These are phyloP conservation scores for Neoascia interrupta DNA, from an alignment of 2,888 invertebrate genomes.

Conservation along the genomic window DNA sequence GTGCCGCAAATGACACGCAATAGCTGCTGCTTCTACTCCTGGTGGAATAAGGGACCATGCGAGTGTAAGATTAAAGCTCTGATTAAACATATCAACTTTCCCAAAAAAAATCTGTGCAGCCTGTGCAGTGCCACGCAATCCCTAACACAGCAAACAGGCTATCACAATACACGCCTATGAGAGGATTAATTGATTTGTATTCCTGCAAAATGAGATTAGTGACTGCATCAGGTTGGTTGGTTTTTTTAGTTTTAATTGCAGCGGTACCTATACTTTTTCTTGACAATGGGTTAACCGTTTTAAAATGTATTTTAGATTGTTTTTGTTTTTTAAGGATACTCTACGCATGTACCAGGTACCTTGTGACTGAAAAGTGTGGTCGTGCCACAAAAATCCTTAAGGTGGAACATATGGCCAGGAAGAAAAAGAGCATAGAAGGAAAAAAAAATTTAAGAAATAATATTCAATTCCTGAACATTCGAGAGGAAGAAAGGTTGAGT, in stretches of 20 bases:
- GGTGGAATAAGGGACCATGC: conserved; percentile 3
- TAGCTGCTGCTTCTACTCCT: conserved; percentile 32
- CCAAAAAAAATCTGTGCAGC: conserved; percentile 20
- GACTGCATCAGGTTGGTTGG: conserved; percentile 34
- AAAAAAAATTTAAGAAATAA: conserved; percentile 44
- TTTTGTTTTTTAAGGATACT: not conserved
- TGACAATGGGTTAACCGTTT: conserved; percentile 59
- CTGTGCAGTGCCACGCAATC: not conserved
- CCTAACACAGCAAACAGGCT: conserved; percentile 10
- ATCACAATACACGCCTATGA: conserved; percentile 31
- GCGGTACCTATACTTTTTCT: conserved; percentile 4
- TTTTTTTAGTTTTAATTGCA: conserved; percentile 61
- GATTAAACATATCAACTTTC: conserved; percentile 46
- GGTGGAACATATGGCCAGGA: conserved; percentile 64
- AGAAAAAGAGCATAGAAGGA: conserved; percentile 28
- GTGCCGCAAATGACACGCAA: conserved; percentile 24
- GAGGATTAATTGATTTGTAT: conserved; percentile 54
- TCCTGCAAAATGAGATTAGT: conserved; percentile 40
- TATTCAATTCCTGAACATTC: conserved; percentile 66
- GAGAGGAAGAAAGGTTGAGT: conserved; percentile 59
- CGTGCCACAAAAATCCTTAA: conserved; percentile 64
- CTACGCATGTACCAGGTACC: conserved; percentile 34
- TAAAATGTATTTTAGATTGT: conserved; percentile 55
- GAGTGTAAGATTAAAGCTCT: conserved; percentile 33
- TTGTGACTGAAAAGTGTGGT: conserved; percentile 51